Base-by-base conservation (phyloP, 2,888 invertebrate species). In the Pseudococcus jackbeardsleyi region DNA sequence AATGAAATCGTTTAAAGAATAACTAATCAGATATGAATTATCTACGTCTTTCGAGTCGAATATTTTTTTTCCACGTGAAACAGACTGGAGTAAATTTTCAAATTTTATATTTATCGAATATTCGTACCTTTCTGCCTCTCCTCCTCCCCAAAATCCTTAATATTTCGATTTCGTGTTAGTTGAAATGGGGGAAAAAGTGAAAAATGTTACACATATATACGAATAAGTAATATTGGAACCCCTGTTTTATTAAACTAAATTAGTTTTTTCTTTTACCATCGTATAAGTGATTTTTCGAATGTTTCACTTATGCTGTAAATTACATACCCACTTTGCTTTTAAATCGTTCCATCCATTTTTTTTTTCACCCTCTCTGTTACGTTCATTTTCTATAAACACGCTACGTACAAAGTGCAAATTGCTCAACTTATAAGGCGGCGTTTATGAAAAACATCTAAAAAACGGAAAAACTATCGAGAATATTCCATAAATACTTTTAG, bases 341-440 rank as follows among this genome's bases (percentile, higher is more conserved):
- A 82, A 82, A 82, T 46, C 79, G 79, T 22, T 82, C 46, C 79
- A 46, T 82, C 46, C 12, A 82, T 84, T 85, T 85, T 64, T 42
- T 9, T 3, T 54, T 48, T 50, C 42, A 8, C 22, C 64, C 64
- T 22, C 19, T 11, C 64, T 17, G n/a, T 22, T 54, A n/a, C 64
- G 42, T 86, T 86, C 86, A 86, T 86, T 86, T 86, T 39, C 86
- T 68, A 86, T 26, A 72, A 86, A 86, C 86, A 86, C 86, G 86
- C 86, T 48, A 86, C 64, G 72, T 54, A 77, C 77, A 86, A 86
- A 72, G 86, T 82, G 46, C 46, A 82, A 82, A 82, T 82, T 82
- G 79, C 79, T 82, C 19, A 82, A 82, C 79, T 82, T 82, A 82
- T 46, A 82, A 19, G 79, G 42, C 79, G 79, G 79, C 46, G 46